These are phyloP conservation scores for Mylabris phalerata DNA, from an alignment of 1,140 invertebrate species.

Conservation along the genomic window DNA sequence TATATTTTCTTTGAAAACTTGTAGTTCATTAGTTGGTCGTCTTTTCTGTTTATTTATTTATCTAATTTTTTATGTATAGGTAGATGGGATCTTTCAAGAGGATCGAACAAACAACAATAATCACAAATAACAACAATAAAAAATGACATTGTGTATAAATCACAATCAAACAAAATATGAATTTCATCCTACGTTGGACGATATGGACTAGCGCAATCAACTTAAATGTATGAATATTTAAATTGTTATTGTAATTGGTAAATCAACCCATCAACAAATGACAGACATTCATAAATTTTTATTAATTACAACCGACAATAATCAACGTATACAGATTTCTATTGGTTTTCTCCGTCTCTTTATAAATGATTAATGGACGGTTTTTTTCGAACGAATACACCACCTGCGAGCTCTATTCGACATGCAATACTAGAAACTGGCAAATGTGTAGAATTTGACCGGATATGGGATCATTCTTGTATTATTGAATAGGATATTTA, in stretches of 20 bases:
- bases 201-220: neutral
- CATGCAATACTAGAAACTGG: neutral
- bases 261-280: conserved; percentile 19
- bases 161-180: conserved; percentile 32
- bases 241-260: conserved; percentile 25
- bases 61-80: conserved; percentile 2
- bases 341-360: too few species aligned
- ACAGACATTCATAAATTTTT: conserved; percentile 23
- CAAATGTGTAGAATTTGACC: conserved; percentile 3
- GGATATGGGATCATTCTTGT: conserved; percentile 1
- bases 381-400: conserved; percentile 3
- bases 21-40: conserved; percentile 1
- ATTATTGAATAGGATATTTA: neutral
- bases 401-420: conserved; percentile 9
- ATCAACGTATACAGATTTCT: too few species aligned
- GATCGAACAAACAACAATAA: too few species aligned
- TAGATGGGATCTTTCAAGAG: too few species aligned
- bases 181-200: conserved; percentile 28
- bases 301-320: conserved; percentile 8
- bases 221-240: conserved; percentile 16
- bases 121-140: too few species aligned
- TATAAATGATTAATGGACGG: conserved; percentile 1
- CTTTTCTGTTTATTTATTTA: conserved; percentile 1
- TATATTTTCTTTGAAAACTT: conserved; percentile 6
- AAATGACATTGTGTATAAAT: conserved; percentile 22